Conservation (phyloP, 2,797 vertebrate species). For the Sebastes baramenuke region DNA sequence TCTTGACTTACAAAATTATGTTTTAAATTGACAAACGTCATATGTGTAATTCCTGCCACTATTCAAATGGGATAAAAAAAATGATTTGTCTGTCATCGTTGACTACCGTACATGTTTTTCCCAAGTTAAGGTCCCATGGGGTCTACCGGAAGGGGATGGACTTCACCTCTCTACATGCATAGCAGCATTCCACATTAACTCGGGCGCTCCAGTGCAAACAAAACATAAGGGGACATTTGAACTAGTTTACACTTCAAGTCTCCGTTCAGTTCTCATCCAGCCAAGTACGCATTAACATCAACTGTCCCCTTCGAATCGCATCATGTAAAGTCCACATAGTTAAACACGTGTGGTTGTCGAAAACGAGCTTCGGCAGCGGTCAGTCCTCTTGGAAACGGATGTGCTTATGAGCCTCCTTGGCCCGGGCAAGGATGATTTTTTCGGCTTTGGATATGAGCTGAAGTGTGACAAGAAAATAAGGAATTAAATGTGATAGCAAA, state of each 20-base stretch:
- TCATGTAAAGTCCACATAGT: not conserved
- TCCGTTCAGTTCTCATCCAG: not conserved
- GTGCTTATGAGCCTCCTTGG: conserved; percentile 91
- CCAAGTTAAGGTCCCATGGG: no score
- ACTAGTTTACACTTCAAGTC: not conserved
- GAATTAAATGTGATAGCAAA: conserved; percentile 4
- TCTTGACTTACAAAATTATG: no score
- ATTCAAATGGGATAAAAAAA: no score
- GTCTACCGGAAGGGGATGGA: no score
- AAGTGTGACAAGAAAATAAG: conserved; percentile 26
- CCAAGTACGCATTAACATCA: not conserved
- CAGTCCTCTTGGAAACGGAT: conserved; percentile 90
- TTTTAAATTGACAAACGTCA: no score
- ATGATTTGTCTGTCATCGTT: no score
- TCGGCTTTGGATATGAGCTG: conserved; percentile 95
- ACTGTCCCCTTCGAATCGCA: not conserved
- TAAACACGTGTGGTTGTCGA: not conserved
- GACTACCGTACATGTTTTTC: no score
- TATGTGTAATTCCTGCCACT: no score
- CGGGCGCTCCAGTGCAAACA: conserved; percentile 44
- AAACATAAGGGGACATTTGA: not conserved
- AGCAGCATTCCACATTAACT: conserved; percentile 11
- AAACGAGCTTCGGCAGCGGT: conserved; percentile 29
- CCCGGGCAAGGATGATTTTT: conserved; percentile 90
- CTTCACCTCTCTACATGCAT: not conserved